Evolutionary conservation across 64 coral and sea anemone genomes (phyloP).

Genomic region (Hydrozoanthus tunicans): DNA sequence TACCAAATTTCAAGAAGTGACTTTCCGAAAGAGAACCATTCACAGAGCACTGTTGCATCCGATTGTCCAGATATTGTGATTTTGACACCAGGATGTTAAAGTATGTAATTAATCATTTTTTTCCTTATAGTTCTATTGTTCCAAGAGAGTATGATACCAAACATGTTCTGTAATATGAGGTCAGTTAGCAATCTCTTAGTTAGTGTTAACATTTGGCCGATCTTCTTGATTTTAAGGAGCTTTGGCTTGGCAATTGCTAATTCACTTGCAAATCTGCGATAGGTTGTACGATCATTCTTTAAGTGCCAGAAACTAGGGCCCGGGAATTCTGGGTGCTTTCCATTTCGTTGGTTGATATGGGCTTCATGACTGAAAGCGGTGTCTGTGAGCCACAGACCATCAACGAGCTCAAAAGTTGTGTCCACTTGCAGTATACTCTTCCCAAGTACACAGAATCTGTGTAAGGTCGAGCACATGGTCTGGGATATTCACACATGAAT

Average conservation of each 20-base stretch:
- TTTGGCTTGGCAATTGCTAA: background rate
- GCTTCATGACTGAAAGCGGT: conserved; percentile 52
- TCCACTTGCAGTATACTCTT: conserved; percentile 49
- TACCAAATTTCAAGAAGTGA: too few species aligned
- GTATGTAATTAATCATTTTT: too few species aligned
- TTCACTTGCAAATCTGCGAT: conserved; percentile 55
- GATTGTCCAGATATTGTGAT: too few species aligned
- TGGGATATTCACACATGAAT: conserved; percentile 40
- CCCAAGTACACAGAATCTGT: conserved; percentile 57
- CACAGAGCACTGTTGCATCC: too few species aligned
- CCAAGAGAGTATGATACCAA: too few species aligned
- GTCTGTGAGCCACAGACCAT: conserved; percentile 62
- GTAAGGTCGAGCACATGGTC: conserved; percentile 25
- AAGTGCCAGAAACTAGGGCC: conserved; percentile 71
- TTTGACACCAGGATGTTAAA: too few species aligned
- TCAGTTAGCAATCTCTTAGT: too few species aligned
- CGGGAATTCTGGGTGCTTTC: conserved; percentile 62
- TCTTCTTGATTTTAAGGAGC: conserved; percentile 5
- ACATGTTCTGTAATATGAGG: too few species aligned
- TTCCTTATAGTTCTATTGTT: too few species aligned
- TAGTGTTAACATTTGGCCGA: background rate
- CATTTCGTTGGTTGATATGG: background rate
- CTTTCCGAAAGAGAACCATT: too few species aligned
- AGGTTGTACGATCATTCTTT: background rate
- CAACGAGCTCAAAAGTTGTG: conserved; percentile 62